Evolutionary conservation across 1,140 invertebrate species (phyloP), one percentile per base, ranked within the genome.

Genomic region (Drosophila nikananu): DNA sequence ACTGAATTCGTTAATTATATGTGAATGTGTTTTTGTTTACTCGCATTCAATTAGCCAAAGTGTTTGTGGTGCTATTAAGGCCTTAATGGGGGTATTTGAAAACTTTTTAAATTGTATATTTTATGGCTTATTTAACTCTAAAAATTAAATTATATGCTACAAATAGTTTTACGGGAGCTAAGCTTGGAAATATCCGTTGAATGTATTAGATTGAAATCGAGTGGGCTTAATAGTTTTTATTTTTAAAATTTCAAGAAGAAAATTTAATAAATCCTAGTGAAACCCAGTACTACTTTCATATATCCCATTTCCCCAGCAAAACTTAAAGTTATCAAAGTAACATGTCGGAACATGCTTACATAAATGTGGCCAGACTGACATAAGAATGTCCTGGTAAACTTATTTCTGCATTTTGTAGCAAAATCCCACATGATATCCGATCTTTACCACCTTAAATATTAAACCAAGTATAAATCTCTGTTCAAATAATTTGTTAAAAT

Each of bases 401-500:
- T 17, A 7, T 8, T 48, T 48, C 13, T 17, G 3, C 6, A n/a
- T 27, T 51, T n/a, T 27, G 0, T n/a, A 12, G 5, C 8, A 19
- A 13, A 30, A 30, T 6, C 17, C 49, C 17, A n/a, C 13, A 19
- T 19, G 4, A 27, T 27, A 1, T 2, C 5, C 12, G 2, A 46
- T 21, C 7, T 23, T 23, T 25, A 2, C 2, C 1, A 2, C 42
- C n/a, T 39, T 23, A 30, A 19, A 7, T 19, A 21, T 13, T 21
- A 9, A 13, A 7, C 12, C 15, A n/a, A 10, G 2, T 23, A 42
- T 8, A 12, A 60, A 21, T 13, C 5, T 10, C 9, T 1, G 3
- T 12, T 15, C 23, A 13, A 32, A 30, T 44, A 19, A 23, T 71
- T 68, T 68, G 64, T 67, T 71, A 68, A 68, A 55, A 71, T 71